phyloP scores from a whole-genome alignment of 2,113 vertebrate species.

The Anoura caudifer region DNA sequence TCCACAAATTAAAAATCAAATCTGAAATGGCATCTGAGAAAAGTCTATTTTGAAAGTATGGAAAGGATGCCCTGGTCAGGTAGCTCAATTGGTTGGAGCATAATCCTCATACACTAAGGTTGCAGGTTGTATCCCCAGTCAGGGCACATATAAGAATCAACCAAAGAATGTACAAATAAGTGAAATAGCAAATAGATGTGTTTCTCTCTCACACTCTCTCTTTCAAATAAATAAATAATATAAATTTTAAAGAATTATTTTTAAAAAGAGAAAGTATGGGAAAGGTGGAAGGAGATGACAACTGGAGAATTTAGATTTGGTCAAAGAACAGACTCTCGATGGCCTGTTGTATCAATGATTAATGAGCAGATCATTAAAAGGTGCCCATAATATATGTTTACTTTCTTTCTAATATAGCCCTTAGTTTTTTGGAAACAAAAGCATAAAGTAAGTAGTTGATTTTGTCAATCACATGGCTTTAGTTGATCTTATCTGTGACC shows the following conservation, averaged over 20 bases:
- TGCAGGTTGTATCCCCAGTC: too few species aligned
- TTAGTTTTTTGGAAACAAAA: slow-evolving; percentile 20
- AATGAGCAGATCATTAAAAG: neutral
- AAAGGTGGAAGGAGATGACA: neutral
- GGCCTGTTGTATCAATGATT: neutral
- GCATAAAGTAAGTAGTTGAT: neutral
- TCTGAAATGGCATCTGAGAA: neutral
- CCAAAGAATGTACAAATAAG: too few species aligned
- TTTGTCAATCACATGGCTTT: slow-evolving; percentile 29
- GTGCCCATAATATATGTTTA: neutral
- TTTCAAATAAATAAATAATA: too few species aligned
- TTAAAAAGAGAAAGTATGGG: neutral
- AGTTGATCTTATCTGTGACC: neutral
- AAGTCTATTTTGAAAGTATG: neutral
- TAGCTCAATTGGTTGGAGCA: too few species aligned
- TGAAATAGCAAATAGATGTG: too few species aligned
- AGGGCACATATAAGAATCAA: too few species aligned
- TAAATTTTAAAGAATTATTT: too few species aligned
- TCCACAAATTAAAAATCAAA: neutral
- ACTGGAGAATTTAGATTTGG: neutral
- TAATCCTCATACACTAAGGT: too few species aligned
- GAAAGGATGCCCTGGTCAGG: neutral
- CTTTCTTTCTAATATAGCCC: neutral
- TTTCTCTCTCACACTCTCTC: too few species aligned
- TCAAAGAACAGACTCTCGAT: neutral